Evolutionary conservation across 2,113 vertebrate genomes (phyloP).

Genomic region (Martes martes): DNA sequence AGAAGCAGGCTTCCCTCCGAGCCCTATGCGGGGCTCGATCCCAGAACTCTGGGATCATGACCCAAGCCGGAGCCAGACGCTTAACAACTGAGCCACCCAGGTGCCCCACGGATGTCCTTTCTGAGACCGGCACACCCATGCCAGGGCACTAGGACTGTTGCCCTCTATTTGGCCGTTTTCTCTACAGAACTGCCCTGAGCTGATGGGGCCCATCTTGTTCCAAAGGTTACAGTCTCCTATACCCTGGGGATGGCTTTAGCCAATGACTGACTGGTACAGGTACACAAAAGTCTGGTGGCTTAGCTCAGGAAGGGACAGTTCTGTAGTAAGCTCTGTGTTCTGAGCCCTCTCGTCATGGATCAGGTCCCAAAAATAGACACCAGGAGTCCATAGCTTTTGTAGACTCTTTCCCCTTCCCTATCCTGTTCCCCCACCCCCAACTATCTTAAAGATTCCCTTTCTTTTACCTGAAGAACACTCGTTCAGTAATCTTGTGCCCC

Average conservation of each 20-base stretch:
- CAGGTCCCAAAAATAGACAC: background rate
- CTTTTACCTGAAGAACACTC: background rate
- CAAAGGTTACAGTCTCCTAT: background rate
- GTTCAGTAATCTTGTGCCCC: background rate
- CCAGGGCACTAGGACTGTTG: background rate
- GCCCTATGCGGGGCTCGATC: no score
- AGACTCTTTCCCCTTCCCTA: background rate
- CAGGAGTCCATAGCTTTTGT: background rate
- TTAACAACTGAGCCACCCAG: no score
- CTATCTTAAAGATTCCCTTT: background rate
- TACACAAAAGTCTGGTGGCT: fast-evolving
- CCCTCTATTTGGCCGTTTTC: background rate
- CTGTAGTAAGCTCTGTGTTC: background rate
- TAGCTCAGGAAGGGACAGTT: background rate
- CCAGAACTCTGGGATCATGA: no score
- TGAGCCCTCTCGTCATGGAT: fast-evolving
- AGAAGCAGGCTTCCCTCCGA: no score
- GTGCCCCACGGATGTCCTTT: background rate
- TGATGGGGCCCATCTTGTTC: background rate
- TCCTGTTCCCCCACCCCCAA: background rate
- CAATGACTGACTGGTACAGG: background rate
- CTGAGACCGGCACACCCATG: no score
- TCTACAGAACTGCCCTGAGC: background rate
- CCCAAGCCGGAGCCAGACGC: no score
- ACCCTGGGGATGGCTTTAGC: background rate